Evolutionary conservation across 92 coral and sea anemone genomes (phyloP).

Genomic region (Parazoanthus atlanticus): DNA sequence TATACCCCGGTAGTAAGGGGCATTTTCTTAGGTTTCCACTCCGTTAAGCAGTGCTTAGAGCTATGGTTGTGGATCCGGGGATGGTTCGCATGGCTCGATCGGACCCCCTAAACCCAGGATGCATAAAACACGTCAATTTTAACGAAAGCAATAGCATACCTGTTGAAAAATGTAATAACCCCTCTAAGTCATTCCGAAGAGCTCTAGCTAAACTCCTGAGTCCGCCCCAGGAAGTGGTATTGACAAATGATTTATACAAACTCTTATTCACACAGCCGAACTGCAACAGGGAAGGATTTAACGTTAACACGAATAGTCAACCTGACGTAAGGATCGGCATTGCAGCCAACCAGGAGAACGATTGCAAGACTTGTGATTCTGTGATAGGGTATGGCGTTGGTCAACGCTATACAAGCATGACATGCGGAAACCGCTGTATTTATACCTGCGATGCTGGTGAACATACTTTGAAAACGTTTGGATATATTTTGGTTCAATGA

Average conservation of each 20-base stretch:
- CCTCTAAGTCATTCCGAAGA: no score
- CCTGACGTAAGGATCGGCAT: slow-evolving; percentile 18
- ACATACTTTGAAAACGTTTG: slow-evolving; percentile 2
- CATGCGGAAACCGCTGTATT: slow-evolving; percentile 18
- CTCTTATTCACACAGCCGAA: slow-evolving; percentile 8
- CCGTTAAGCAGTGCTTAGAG: no score
- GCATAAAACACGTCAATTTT: no score
- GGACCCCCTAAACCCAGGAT: no score
- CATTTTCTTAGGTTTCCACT: no score
- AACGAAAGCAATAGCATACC: no score
- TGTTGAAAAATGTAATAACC: no score
- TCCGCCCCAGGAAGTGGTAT: no score
- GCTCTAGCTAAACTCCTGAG: no score
- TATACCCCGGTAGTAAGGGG: no score
- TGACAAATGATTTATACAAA: not conserved
- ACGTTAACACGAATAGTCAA: not conserved
- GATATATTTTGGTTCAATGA: slow-evolving; percentile 41
- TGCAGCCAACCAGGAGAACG: slow-evolving; percentile 32
- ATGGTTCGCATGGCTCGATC: no score
- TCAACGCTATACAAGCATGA: not conserved
- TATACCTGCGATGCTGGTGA: slow-evolving; percentile 4
- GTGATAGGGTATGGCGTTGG: slow-evolving; percentile 44
- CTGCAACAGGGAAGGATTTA: slow-evolving; percentile 50
- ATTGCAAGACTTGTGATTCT: slow-evolving; percentile 38
- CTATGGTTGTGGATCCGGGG: no score